Evolutionary conservation across 2,888 invertebrate genomes (phyloP).

Genomic region (Drosophila koepferae): DNA sequence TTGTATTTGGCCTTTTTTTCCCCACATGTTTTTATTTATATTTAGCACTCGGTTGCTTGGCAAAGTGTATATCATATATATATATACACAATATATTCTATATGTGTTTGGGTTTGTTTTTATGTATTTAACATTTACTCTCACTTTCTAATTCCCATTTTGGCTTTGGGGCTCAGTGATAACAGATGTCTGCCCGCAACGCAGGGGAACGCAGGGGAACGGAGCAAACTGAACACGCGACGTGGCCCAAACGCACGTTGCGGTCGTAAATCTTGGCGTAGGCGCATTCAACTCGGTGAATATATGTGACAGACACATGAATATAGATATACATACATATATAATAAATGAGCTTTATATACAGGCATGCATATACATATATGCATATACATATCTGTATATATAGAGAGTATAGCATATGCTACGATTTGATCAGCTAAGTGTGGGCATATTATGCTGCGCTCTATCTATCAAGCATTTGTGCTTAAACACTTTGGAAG

Average conservation of each 20-base stretch:
- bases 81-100: background rate
- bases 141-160: constrained; percentile 46
- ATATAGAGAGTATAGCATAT: constrained; percentile 14
- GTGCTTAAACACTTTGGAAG: constrained; percentile 1
- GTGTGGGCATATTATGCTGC: constrained; percentile 19
- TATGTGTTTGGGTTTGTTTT: constrained; percentile 34
- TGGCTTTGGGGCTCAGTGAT: constrained; percentile 41
- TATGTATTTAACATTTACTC: constrained; percentile 36
- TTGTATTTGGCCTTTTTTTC: constrained; percentile 35
- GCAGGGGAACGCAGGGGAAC: background rate
- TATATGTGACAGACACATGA: constrained; percentile 31
- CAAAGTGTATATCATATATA: background rate
- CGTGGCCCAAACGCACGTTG: constrained; percentile 58
- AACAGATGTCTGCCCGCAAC: constrained; percentile 47
- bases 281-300: constrained; percentile 35
- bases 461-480: background rate
- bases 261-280: constrained; percentile 67
- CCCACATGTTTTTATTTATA: constrained; percentile 39
- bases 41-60: constrained; percentile 44
- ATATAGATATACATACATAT: constrained; percentile 18
- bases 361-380: background rate
- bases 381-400: constrained; percentile 3
- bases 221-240: constrained; percentile 41
- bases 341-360: constrained; percentile 27
- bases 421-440: constrained; percentile 23